Base-by-base conservation (phyloP, 2,797 vertebrate genomes). In the Synaphobranchus kaupii region DNA sequence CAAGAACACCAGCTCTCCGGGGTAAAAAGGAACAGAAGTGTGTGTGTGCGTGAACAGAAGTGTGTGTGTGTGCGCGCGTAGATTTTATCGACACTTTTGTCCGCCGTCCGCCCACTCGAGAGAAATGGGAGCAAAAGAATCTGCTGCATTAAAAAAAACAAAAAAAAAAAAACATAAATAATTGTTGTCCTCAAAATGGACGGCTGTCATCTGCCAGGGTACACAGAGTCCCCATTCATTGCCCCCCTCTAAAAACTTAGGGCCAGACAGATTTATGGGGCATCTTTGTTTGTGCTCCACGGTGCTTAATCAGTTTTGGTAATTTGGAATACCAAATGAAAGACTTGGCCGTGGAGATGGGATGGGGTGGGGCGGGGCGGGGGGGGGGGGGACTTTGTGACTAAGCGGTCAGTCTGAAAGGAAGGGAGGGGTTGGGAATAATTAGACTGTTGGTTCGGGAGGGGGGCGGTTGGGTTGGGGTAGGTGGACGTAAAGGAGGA, bases 241-340 rank as follows among this genome's bases (percentile, higher is more conserved):
- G 93, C 22, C 58, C 58, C 15, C 15, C 58, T n/a, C 7, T 22
- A 66, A 66, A n/a, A 48, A 47, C 80, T 9, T 22, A 8, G 78
- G 22, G 78, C 44, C 28, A n/a, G 25, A 52, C 47, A 50, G 80
- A 28, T 82, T 48, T 82, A 82, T 82, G 95, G 94, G 95, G 92
- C 93, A 94, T 96, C 96, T 97, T 98, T 98, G 96, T 98, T 97
- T 98, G 96, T 96, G 95, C 94, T 96, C 94, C 87, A 90, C 93
- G 94, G 97, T 96, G 96, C 97, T 97, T 97, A 97, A 98, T 98
- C 96, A 96, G 95, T 97, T 97, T 97, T 97, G 97, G 97, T 98
- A 97, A 97, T 96, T 25, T 66, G 60, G 25, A 66, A 95, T 96
- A 96, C 94, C 96, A 96, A 97, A 97, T 97, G 96, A 97, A 97